Evolutionary conservation across 2,113 vertebrate genomes (phyloP).

Genomic region (Xyrauchen texanus): DNA sequence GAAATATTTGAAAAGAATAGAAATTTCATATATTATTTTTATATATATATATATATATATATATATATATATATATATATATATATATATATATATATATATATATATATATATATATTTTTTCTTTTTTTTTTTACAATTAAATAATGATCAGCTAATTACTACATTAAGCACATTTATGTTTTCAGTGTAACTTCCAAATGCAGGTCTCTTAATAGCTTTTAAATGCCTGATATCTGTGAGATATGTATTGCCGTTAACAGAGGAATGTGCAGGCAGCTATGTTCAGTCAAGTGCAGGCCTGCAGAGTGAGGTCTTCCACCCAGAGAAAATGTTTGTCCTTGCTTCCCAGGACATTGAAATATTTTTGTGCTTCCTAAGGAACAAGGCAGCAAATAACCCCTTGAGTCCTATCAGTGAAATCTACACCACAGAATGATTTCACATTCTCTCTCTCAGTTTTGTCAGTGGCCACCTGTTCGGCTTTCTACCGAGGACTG

Average conservation of each 20-base stretch:
- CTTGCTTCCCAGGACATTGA: conserved; percentile 52
- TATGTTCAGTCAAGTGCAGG: conserved; percentile 14
- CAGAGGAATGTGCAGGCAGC: neutral
- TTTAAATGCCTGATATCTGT: neutral
- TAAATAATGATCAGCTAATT: too few relatives aligned
- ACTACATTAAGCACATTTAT: too few relatives aligned
- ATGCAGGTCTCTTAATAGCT: neutral
- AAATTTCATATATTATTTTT: too few relatives aligned
- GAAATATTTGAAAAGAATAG: too few relatives aligned
- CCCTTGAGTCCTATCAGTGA: conserved; percentile 70
- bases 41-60: too few relatives aligned
- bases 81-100: too few relatives aligned
- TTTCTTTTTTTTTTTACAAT: too few relatives aligned
- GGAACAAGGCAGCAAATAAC: conserved; percentile 70
- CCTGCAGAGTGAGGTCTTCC: conserved; percentile 61
- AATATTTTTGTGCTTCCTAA: conserved; percentile 74
- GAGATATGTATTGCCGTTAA: neutral
- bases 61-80: too few relatives aligned
- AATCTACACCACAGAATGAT: conserved; percentile 72
- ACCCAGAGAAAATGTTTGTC: conserved; percentile 47
- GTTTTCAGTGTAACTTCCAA: too few relatives aligned
- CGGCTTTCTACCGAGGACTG: conserved; percentile 51
- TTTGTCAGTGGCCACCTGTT: conserved; percentile 75
- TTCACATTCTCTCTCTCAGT: conserved; percentile 60
- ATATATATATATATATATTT: too few relatives aligned